A percentile compares a stretch with the other conserved stretches of the same genome.
Evolutionary conservation across 2,113 vertebrate species (phyloP).

Genomic region (Ceuthmochares aereus): DNA sequence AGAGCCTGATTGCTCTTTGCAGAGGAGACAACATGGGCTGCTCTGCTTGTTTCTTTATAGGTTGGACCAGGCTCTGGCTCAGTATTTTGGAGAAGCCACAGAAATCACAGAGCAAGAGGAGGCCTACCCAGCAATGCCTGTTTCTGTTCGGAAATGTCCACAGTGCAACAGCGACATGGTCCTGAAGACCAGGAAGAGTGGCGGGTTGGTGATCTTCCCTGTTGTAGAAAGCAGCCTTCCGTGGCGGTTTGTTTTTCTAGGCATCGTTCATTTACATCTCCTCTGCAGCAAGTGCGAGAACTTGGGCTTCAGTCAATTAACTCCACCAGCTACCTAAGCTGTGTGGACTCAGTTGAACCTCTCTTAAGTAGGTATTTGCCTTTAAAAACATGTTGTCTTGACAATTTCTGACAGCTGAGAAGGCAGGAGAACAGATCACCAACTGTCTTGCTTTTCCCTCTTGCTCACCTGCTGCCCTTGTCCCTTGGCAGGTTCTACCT

Average conservation of each 20-base stretch:
- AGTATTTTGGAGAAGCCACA: constrained; percentile 87
- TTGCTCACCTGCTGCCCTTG: background rate
- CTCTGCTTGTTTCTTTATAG: constrained; percentile 65
- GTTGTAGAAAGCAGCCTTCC: background rate
- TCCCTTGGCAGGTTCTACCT: constrained; percentile 84
- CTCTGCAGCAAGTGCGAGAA: background rate
- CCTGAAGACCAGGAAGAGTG: constrained; percentile 87
- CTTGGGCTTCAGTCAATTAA: background rate
- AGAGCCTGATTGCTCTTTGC: background rate
- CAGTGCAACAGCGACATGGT: constrained; percentile 93
- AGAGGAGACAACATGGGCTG: background rate
- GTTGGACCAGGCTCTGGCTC: constrained; percentile 91
- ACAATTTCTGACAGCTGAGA: background rate
- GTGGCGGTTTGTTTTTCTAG: background rate
- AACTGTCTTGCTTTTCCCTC: background rate
- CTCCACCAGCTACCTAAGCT: background rate
- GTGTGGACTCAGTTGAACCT: background rate
- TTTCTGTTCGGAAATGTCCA: constrained; percentile 89
- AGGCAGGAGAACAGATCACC: rapidly evolving
- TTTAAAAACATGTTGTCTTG: background rate
- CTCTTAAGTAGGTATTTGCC: background rate
- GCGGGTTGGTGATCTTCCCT: constrained; percentile 79
- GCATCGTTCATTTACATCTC: background rate
- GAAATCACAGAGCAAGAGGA: constrained; percentile 78
- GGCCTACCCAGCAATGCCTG: constrained; percentile 78